Evolutionary conservation across 2,797 vertebrate genomes (phyloP).

Genomic region (Lycodopsis pacificus): DNA sequence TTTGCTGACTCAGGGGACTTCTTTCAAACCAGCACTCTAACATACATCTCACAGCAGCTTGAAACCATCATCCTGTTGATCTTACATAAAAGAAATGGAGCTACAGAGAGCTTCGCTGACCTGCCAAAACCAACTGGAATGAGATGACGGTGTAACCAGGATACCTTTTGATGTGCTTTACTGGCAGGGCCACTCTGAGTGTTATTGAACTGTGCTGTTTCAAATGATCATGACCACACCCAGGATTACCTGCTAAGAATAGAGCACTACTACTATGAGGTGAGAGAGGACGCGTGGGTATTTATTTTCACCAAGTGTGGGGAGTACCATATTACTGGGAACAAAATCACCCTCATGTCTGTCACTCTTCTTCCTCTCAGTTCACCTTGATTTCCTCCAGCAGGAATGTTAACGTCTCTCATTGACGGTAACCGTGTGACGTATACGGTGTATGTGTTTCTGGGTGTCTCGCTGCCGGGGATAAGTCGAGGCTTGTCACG

Average conservation of each 20-base stretch:
- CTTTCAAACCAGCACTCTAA: constrained; percentile 6
- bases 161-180: constrained; percentile 6
- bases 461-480: constrained; percentile 33
- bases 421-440: constrained; percentile 48
- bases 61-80: background rate
- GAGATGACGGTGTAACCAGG: background rate
- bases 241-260: constrained; percentile 28
- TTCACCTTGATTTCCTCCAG: constrained; percentile 14
- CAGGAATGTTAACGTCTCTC: constrained; percentile 29
- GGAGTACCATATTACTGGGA: background rate
- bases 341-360: background rate
- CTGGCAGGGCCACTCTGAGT: background rate
- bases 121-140: background rate
- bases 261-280: background rate
- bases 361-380: background rate
- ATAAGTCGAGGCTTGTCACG: constrained; percentile 49
- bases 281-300: constrained; percentile 15
- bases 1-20: background rate
- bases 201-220: constrained; percentile 25
- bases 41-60: background rate
- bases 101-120: background rate
- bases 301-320: constrained; percentile 34
- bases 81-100: constrained; percentile 8
- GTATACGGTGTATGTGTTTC: constrained; percentile 35
- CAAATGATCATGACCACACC: constrained; percentile 40